Conservation (phyloP, 2,113 vertebrate genomes). For the Anarrhichthys ocellatus region DNA sequence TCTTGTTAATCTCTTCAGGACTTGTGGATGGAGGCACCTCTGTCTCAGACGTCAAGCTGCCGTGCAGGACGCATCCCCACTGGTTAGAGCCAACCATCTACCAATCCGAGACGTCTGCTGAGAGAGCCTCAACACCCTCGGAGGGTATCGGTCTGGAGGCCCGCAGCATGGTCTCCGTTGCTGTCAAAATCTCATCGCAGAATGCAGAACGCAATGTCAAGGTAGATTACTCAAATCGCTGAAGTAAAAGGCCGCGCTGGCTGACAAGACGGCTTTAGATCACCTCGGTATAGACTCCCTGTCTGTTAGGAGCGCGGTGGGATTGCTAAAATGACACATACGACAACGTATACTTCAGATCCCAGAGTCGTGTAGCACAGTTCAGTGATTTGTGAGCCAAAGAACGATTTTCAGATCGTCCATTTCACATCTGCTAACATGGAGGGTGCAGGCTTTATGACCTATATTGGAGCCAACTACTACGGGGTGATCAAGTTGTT, state of each 20-base stretch:
- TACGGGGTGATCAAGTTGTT: too few relatives aligned
- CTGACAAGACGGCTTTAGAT: background rate
- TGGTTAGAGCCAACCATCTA: conserved; percentile 96
- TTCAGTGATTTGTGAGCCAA: background rate
- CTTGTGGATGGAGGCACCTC: conserved; percentile 85
- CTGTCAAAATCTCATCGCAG: conserved; percentile 93
- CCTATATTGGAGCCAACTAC: too few relatives aligned
- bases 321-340: background rate
- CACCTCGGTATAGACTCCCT: background rate
- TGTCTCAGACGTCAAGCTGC: conserved; percentile 87
- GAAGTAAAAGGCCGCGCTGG: background rate
- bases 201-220: conserved; percentile 93
- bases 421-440: too few relatives aligned
- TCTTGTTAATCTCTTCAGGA: conserved; percentile 75
- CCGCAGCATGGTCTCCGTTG: conserved; percentile 93
- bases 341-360: background rate
- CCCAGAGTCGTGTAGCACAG: background rate
- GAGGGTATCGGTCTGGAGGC: conserved; percentile 89
- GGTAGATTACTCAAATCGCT: conserved; percentile 75
- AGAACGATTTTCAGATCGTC: background rate
- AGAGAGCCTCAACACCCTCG: conserved; percentile 80
- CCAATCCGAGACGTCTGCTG: conserved; percentile 87
- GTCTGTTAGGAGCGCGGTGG: background rate
- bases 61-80: conserved; percentile 89
- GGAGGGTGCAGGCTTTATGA: too few relatives aligned